Evolutionary conservation across 2,888 invertebrate genomes (phyloP).

Genomic region (Pandemis cinnamomeana): DNA sequence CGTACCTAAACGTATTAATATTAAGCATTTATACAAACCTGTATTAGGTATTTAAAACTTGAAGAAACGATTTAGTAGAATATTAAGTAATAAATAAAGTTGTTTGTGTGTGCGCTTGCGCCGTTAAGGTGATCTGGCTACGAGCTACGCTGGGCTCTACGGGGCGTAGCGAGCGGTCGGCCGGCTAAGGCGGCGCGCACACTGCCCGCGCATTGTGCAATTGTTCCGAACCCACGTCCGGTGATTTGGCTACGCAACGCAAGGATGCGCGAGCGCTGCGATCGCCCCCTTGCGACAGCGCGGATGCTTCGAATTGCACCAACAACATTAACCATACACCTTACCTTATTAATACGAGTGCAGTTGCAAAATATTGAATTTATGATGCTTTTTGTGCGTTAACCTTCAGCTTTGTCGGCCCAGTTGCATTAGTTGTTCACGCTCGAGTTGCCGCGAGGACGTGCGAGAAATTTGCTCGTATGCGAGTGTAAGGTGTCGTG

Average conservation of each 20-base stretch:
- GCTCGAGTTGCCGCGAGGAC: slow-evolving; percentile 78
- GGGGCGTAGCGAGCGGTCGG: slow-evolving; percentile 51
- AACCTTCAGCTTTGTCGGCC: slow-evolving; percentile 78
- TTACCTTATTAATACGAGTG: slow-evolving; percentile 79
- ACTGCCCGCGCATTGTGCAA: slow-evolving; percentile 64
- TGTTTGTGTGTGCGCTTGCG: background rate
- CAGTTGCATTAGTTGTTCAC: slow-evolving; percentile 78
- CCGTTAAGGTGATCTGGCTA: slow-evolving; percentile 3
- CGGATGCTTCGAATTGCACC: slow-evolving; percentile 80
- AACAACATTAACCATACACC: slow-evolving; percentile 67
- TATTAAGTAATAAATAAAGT: background rate
- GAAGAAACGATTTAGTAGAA: background rate
- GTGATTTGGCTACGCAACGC: slow-evolving; percentile 79
- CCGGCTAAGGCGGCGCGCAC: slow-evolving; percentile 54
- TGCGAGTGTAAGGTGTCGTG: slow-evolving; percentile 35
- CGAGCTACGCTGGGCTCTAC: slow-evolving; percentile 26
- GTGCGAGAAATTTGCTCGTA: slow-evolving; percentile 62
- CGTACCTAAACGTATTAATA: background rate
- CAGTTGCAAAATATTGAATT: slow-evolving; percentile 80
- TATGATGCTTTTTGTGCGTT: slow-evolving; percentile 72
- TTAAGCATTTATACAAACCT: background rate
- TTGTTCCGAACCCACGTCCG: slow-evolving; percentile 78
- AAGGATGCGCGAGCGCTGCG: slow-evolving; percentile 72
- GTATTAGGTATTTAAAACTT: background rate
- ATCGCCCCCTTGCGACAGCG: slow-evolving; percentile 77